Percentiles rank a stretch among this genome's conserved stretches.
Conservation (phyloP, 2,797 vertebrate species). For the Eupleurogrammus muticus region DNA sequence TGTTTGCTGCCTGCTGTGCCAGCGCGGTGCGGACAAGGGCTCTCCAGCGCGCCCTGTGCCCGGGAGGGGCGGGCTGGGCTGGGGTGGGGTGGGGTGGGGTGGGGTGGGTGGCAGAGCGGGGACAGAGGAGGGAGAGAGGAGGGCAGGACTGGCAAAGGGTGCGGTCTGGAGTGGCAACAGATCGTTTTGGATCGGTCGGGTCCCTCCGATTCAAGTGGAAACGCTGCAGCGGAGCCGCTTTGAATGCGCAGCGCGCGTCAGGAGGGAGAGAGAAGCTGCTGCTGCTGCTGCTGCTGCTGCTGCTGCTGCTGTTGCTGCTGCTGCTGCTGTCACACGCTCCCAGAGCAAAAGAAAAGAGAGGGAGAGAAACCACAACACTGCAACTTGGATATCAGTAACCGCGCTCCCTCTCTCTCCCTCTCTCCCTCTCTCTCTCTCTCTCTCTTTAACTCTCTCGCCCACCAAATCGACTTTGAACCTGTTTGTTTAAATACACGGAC, state of each 20-base stretch:
- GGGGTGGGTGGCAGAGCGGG: conserved; percentile 79
- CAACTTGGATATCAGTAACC: conserved; percentile 77
- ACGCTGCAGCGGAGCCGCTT: conserved; percentile 70
- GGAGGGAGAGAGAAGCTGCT: conserved; percentile 8
- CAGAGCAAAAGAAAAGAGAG: conserved; percentile 62
- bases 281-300: too few species aligned
- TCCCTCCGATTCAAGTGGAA: conserved; percentile 83
- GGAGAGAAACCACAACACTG: conserved; percentile 78
- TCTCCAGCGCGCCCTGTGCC: conserved; percentile 77
- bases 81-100: conserved; percentile 77
- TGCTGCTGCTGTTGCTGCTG: conserved; percentile 7
- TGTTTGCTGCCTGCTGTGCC: conserved; percentile 57
- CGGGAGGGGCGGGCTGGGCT: conserved; percentile 76
- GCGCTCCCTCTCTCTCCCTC: conserved; percentile 46
- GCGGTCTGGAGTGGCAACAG: conserved; percentile 92
- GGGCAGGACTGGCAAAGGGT: conserved; percentile 91
- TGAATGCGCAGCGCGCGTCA: conserved; percentile 44
- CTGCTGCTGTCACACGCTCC: conserved; percentile 65
- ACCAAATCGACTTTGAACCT: conserved; percentile 87
- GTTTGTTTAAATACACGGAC: conserved; percentile 87
- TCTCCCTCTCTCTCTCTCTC: conserved; percentile 22
- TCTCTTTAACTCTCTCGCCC: conserved; percentile 73
- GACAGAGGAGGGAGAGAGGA: conserved; percentile 84
- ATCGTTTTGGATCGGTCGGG: conserved; percentile 91
- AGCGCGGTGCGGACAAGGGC: conserved; percentile 67